These are phyloP conservation scores for Nysson spinosus DNA, from an alignment of 2,888 invertebrate genomes.

Conservation along the genomic window DNA sequence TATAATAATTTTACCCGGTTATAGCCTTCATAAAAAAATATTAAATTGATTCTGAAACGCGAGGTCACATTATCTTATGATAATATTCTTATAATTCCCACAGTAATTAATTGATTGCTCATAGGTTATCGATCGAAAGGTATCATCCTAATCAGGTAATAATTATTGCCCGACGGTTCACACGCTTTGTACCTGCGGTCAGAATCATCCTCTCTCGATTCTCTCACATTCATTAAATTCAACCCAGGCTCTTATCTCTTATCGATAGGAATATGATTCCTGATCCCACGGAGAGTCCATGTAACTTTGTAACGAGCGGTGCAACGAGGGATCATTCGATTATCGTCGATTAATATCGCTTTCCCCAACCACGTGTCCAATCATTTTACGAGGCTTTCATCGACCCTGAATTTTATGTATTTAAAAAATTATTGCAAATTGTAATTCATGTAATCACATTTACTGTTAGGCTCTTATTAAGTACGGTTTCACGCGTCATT, in stretches of 20 bases:
- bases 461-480: too few relatives aligned
- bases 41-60: too few relatives aligned
- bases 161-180: conserved; percentile 32
- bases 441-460: too few relatives aligned
- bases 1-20: too few relatives aligned
- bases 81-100: conserved; percentile 10
- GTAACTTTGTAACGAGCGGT: conserved; percentile 26
- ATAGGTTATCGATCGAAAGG: background rate
- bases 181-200: conserved; percentile 47
- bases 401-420: background rate
- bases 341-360: conserved; percentile 29
- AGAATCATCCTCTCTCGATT: conserved; percentile 14
- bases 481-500: too few relatives aligned
- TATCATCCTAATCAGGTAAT: conserved; percentile 29
- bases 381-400: conserved; percentile 11
- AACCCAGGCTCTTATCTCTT: conserved; percentile 46
- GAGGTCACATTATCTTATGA: too few relatives aligned
- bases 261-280: conserved; percentile 47
- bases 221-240: conserved; percentile 55
- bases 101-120: conserved; percentile 10
- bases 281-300: conserved; percentile 14
- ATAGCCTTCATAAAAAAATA: too few relatives aligned
- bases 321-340: conserved; percentile 15
- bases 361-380: conserved; percentile 24
- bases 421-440: background rate